Conservation (phyloP, 1,140 invertebrate species). For the Calosoma granatense region DNA sequence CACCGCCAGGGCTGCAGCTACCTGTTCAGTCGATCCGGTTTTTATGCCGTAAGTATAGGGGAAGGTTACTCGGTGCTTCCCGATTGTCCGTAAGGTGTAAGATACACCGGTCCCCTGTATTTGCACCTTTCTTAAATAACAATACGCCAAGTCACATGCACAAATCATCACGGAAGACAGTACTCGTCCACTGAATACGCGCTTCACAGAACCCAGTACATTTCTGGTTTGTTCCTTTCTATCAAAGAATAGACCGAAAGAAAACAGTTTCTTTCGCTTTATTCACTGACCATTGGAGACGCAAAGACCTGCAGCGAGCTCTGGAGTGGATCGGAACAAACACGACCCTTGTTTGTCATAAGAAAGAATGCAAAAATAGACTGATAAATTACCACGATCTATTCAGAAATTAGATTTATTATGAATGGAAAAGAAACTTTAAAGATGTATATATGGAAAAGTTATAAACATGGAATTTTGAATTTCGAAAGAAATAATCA, state of each 20-base stretch:
- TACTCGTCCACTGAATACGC: not conserved
- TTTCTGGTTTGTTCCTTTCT: not conserved
- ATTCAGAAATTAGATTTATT: too few species aligned
- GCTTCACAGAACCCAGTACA: not conserved
- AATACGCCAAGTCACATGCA: not conserved
- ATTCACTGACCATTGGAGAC: not conserved
- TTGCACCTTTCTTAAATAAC: constrained; percentile 4
- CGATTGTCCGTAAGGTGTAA: constrained; percentile 3
- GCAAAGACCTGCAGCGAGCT: not conserved
- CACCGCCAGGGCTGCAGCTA: not conserved
- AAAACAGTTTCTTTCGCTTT: too few species aligned
- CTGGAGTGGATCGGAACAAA: not conserved
- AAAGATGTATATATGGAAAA: too few species aligned
- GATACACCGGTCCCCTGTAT: not conserved
- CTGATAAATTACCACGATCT: constrained; percentile 1
- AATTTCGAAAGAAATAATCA: not conserved
- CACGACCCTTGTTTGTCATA: not conserved
- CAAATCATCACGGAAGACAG: constrained; percentile 6
- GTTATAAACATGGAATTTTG: too few species aligned
- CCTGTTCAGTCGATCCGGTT: not conserved
- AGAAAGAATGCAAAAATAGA: not conserved
- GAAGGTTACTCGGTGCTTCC: not conserved
- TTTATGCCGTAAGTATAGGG: not conserved
- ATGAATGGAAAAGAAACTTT: too few species aligned
- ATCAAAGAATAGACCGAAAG: not conserved